phyloP scores from a whole-genome alignment of 2,888 invertebrate species.

The Myopa testacea region DNA sequence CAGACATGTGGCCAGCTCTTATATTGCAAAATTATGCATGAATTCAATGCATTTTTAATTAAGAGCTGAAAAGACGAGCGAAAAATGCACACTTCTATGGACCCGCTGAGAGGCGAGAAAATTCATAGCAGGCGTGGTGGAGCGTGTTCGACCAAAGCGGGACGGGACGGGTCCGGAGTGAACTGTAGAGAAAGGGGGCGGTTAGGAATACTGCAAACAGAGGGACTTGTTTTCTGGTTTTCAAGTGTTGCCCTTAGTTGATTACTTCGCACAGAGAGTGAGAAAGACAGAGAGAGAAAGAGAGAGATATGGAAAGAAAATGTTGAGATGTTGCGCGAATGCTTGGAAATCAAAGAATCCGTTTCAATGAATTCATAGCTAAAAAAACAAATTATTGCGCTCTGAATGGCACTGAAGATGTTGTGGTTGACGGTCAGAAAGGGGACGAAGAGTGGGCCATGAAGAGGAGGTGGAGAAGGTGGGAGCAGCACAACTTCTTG shows the following conservation, averaged over 20 bases:
- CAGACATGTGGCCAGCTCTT: constrained; percentile 23
- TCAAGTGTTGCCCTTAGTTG: constrained; percentile 15
- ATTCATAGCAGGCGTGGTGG: neutral
- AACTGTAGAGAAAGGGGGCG: neutral
- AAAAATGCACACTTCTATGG: constrained; percentile 17
- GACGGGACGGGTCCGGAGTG: too few species aligned
- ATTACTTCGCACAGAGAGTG: neutral
- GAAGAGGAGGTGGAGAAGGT: neutral
- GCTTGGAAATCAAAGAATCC: constrained; percentile 16
- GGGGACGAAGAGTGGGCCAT: neutral
- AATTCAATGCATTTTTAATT: constrained; percentile 42
- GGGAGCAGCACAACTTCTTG: neutral
- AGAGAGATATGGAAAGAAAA: too few species aligned
- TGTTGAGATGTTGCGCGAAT: neutral
- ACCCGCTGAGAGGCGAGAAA: neutral
- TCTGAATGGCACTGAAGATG: constrained; percentile 4
- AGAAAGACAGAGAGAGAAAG: neutral
- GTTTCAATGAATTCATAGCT: neutral
- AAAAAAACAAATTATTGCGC: neutral
- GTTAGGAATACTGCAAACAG: neutral
- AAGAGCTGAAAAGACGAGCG: constrained; percentile 34
- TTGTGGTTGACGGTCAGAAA: neutral
- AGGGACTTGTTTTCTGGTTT: neutral
- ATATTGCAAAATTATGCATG: constrained; percentile 39
- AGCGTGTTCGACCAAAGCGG: neutral